Conservation (phyloP, 2,888 invertebrate genomes). For the Alviniconcha strummeri region DNA sequence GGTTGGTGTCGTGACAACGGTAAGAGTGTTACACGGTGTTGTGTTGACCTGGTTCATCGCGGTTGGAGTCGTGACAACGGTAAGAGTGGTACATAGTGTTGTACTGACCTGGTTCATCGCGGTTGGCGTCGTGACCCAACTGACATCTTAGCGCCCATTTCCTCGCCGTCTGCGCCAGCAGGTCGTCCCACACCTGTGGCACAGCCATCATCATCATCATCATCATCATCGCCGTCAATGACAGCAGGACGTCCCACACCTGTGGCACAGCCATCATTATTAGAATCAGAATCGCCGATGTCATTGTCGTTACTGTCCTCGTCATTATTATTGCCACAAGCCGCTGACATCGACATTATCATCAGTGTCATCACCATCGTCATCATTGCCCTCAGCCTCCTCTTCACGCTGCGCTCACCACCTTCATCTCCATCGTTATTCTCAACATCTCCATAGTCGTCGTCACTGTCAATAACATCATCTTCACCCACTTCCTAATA, state of each 20-base stretch:
- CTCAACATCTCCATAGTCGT: too few species aligned
- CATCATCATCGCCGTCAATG: not conserved
- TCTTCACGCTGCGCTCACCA: conserved; percentile 3
- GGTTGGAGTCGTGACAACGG: too few species aligned
- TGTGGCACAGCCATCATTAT: not conserved
- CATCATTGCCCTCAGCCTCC: not conserved
- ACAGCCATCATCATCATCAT: not conserved
- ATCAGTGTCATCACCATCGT: not conserved
- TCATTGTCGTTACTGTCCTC: not conserved
- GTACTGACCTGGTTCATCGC: too few species aligned
- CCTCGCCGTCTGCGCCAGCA: not conserved
- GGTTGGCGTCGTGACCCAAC: too few species aligned
- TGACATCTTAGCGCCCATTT: not conserved
- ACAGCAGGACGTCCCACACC: not conserved
- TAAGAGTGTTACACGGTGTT: too few species aligned
- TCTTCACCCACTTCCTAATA: not conserved
- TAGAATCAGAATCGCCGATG: not conserved
- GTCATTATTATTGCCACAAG: not conserved
- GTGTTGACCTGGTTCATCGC: too few species aligned
- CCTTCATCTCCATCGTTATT: too few species aligned
- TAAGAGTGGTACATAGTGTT: too few species aligned
- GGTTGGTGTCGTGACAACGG: too few species aligned
- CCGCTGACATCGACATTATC: not conserved
- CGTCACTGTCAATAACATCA: not conserved
- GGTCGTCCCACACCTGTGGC: not conserved